These are phyloP conservation scores for Dromiciops gliroides DNA, from an alignment of 2,113 vertebrate genomes.

Conservation along the genomic window DNA sequence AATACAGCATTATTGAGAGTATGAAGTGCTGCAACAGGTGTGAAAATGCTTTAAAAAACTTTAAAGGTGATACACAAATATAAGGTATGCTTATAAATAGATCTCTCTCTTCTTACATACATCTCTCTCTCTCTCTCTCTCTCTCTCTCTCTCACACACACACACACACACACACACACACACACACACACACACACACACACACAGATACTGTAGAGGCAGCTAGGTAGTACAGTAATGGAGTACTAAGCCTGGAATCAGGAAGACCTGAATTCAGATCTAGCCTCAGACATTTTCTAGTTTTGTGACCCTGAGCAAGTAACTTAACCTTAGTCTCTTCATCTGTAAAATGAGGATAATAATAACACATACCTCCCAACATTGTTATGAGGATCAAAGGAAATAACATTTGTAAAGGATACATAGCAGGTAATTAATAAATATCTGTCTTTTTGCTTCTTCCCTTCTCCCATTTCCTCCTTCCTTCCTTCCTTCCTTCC, in stretches of 20 bases:
- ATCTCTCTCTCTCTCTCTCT: no score
- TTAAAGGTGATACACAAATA: not conserved
- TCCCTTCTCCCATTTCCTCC: no score
- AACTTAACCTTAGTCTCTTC: not conserved
- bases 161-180: no score
- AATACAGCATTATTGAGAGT: not conserved
- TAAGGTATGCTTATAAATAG: no score
- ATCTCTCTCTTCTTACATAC: no score
- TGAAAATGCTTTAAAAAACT: not conserved
- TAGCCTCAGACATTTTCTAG: not conserved
- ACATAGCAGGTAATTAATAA: not conserved
- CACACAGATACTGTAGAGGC: not conserved
- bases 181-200: no score
- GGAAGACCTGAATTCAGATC: not conserved
- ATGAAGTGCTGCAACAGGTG: not conserved
- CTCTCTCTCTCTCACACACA: no score
- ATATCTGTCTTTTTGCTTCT: not conserved
- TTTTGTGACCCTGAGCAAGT: slow-evolving; percentile 9
- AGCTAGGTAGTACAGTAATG: not conserved
- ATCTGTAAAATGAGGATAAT: not conserved
- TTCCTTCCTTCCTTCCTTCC: no score
- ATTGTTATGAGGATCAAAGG: slow-evolving; percentile 1
- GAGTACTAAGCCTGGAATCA: not conserved
- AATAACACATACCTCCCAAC: not conserved
- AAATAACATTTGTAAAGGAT: not conserved